Evolutionary conservation across 2,113 vertebrate species (phyloP).

Genomic region (Syrmaticus mikado): DNA sequence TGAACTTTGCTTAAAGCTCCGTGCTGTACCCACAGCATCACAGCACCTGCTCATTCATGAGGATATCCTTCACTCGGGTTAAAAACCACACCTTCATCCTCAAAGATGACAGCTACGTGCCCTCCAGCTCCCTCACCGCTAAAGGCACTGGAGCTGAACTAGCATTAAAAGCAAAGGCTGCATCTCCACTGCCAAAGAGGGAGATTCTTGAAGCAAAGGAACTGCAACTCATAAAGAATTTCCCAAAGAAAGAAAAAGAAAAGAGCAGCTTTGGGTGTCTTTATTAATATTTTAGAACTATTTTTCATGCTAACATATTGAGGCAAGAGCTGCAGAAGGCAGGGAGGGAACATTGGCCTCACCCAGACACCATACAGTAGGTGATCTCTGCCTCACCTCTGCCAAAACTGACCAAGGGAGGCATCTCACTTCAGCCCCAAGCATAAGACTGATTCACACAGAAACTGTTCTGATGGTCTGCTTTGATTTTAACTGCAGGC

Average conservation of each 20-base stretch:
- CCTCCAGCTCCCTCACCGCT: not conserved
- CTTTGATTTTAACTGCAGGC: not conserved
- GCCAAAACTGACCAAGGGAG: not conserved
- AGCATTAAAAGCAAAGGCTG: not conserved
- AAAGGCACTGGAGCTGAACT: not conserved
- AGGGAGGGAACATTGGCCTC: not conserved
- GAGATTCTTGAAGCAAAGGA: not conserved
- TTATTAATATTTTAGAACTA: not conserved
- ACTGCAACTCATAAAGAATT: not conserved
- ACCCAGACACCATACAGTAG: constrained; percentile 34
- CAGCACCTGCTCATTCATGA: not conserved
- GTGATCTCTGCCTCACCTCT: not conserved
- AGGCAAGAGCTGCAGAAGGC: not conserved
- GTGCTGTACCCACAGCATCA: not conserved
- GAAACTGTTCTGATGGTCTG: not conserved
- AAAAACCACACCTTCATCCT: not conserved
- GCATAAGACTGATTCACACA: not conserved
- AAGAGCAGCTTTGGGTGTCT: not conserved
- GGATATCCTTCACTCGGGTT: not conserved
- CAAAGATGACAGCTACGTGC: not conserved
- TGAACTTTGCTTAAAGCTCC: not conserved
- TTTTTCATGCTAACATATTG: not conserved
- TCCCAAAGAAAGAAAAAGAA: not conserved
- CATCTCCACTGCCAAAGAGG: not conserved
- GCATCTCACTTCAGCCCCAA: not conserved